Conservation (phyloP, 1,140 invertebrate species). For the Penaeus vannamei region DNA sequence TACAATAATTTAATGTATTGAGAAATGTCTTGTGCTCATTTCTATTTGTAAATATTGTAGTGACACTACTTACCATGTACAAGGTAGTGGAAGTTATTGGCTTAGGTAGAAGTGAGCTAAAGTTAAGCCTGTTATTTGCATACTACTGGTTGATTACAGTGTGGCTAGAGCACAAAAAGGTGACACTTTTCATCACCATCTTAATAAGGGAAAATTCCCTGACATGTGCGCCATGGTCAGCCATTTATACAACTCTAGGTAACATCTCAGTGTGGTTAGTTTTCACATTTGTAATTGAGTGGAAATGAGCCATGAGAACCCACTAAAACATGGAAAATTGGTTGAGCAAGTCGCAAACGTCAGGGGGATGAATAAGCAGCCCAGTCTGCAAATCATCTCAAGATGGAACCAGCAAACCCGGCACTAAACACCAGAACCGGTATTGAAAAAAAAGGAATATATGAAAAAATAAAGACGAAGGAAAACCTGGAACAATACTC, state of each 20-base stretch:
- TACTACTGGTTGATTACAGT: slow-evolving; percentile 62
- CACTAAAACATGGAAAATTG: slow-evolving; percentile 8
- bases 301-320: neutral
- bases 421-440: slow-evolving; percentile 40
- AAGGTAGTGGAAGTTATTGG: slow-evolving; percentile 65
- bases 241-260: neutral
- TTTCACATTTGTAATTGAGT: neutral
- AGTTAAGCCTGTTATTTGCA: slow-evolving; percentile 63
- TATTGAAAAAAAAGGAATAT: slow-evolving; percentile 36
- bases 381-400: slow-evolving; percentile 13
- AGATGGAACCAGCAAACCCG: slow-evolving; percentile 35
- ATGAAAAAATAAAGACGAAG: slow-evolving; percentile 26
- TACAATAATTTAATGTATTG: slow-evolving; percentile 67
- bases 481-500: slow-evolving; percentile 59
- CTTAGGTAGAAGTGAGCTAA: slow-evolving; percentile 65
- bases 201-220: slow-evolving; percentile 49
- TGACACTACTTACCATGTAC: slow-evolving; percentile 64
- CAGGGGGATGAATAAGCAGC: neutral
- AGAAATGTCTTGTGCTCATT: slow-evolving; percentile 65
- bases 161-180: slow-evolving; percentile 61
- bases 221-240: slow-evolving; percentile 42
- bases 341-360: neutral
- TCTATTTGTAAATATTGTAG: slow-evolving; percentile 67
- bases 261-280: slow-evolving; percentile 34
- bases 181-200: slow-evolving; percentile 58